These are phyloP conservation scores for Nycticebus coucang DNA, from an alignment of 2,113 vertebrate genomes.

Conservation along the genomic window DNA sequence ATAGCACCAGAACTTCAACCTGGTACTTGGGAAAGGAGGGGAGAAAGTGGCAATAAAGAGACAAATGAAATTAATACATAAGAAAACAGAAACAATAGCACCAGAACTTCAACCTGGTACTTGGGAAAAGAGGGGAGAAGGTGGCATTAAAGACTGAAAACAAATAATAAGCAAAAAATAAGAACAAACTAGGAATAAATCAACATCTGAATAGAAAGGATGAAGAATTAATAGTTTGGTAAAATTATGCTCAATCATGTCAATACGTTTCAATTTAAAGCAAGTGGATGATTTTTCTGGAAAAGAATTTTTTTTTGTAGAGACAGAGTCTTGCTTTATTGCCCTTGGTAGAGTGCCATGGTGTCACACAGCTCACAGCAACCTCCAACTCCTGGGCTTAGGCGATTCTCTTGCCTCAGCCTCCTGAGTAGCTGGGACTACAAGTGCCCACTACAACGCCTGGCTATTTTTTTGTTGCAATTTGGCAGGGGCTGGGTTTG, in stretches of 20 bases:
- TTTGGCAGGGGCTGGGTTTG: too few relatives aligned
- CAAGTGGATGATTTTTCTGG: not conserved
- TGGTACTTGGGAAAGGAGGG: not conserved
- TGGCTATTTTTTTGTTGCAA: too few relatives aligned
- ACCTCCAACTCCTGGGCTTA: too few relatives aligned
- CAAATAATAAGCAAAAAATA: not conserved
- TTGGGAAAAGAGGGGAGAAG: not conserved
- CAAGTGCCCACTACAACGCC: too few relatives aligned
- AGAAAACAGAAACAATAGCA: not conserved
- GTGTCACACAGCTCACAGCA: too few relatives aligned
- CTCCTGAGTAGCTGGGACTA: too few relatives aligned
- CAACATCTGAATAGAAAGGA: not conserved
- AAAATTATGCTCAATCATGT: not conserved
- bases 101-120: not conserved
- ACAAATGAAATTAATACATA: too few relatives aligned
- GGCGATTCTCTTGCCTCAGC: too few relatives aligned
- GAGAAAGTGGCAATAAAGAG: not conserved
- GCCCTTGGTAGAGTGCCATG: too few relatives aligned
- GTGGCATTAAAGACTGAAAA: not conserved
- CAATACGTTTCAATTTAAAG: not conserved
- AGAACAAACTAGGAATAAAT: not conserved
- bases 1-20: not conserved
- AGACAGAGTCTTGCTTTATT: too few relatives aligned
- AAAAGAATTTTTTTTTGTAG: too few relatives aligned
- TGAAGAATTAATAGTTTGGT: not conserved